A percentile compares a stretch with the other conserved stretches of the same genome.
phyloP scores from a whole-genome alignment of 1,140 invertebrate species.

The Bombyx mori region ASM3026992v2 NC_085120.1:10542501-10543000 shows the following conservation, averaged over 20 bases:
- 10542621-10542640: slow-evolving; percentile 6
- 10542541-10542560: no score
- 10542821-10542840: slow-evolving; percentile 6
- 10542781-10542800: slow-evolving; percentile 4
- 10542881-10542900: slow-evolving; percentile 4
- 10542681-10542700: slow-evolving; percentile 8
- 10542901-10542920: slow-evolving; percentile 7
- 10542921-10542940: slow-evolving; percentile 5
- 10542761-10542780: slow-evolving; percentile 6
- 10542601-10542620: neutral
- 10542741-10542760: slow-evolving; percentile 8
- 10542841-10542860: slow-evolving; percentile 6
- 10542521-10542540: no score
- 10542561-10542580: no score
- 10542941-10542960: slow-evolving; percentile 7
- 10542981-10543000: slow-evolving; percentile 5
- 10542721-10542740: slow-evolving; percentile 4
- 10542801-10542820: slow-evolving; percentile 6
- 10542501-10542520: no score
- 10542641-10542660: slow-evolving; percentile 6
- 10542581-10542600: no score
- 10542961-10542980: slow-evolving; percentile 6
- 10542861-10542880: slow-evolving; percentile 3
- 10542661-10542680: slow-evolving; percentile 7
- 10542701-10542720: slow-evolving; percentile 5